phyloP scores from a whole-genome alignment of 2,888 invertebrate species.

The Thelaira solivaga region DNA sequence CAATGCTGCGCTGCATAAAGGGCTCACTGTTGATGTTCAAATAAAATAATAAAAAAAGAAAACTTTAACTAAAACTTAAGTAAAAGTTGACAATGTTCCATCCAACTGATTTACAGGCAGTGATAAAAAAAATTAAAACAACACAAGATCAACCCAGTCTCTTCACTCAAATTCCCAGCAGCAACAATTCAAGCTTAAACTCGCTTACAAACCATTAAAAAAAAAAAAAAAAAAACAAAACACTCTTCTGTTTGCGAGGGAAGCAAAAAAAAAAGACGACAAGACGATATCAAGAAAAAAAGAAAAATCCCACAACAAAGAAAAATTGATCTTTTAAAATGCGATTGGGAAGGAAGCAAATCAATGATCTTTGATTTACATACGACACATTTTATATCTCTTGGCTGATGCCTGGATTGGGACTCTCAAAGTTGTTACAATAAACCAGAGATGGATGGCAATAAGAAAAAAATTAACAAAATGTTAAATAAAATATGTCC shows the following conservation, averaged over 20 bases:
- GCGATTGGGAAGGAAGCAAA: conserved; percentile 51
- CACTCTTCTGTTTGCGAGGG: conserved; percentile 8
- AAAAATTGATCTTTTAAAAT: conserved; percentile 38
- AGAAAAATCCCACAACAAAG: background rate
- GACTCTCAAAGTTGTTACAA: background rate
- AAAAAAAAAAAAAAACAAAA: too few relatives aligned
- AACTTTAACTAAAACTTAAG: background rate
- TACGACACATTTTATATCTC: conserved; percentile 59
- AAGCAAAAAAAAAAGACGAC: conserved; percentile 1
- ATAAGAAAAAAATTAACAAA: conserved; percentile 13
- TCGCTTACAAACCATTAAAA: too few relatives aligned
- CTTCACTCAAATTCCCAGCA: background rate
- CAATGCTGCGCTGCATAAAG: too few relatives aligned
- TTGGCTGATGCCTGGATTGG: background rate
- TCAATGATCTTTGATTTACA: conserved; percentile 63
- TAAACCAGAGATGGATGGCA: background rate
- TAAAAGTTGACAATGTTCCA: conserved; percentile 10
- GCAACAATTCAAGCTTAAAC: conserved; percentile 6
- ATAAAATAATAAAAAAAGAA: background rate
- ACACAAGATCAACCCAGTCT: conserved; percentile 3
- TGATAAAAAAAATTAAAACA: conserved; percentile 31
- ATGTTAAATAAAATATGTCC: conserved; percentile 23
- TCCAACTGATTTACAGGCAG: conserved; percentile 10
- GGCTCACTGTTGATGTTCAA: background rate
- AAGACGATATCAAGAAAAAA: background rate